phyloP scores from a whole-genome alignment of 2,888 invertebrate genomes.

The Romanomermis culicivorax region DNA sequence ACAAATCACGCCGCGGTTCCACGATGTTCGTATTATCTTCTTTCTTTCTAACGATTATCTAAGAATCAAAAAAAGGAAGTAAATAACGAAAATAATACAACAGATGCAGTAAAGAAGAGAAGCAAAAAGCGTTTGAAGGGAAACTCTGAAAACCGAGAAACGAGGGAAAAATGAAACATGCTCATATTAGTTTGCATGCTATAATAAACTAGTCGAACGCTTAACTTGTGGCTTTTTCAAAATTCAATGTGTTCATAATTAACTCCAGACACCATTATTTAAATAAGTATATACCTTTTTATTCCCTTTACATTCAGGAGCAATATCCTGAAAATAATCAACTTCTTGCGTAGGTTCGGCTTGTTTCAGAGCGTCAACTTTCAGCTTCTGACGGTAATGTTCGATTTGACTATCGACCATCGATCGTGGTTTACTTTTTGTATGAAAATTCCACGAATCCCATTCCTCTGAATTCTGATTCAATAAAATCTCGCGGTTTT shows the following conservation, averaged over 20 bases:
- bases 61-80: too few relatives aligned
- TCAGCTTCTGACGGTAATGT: background rate
- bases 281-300: too few relatives aligned
- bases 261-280: too few relatives aligned
- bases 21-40: too few relatives aligned
- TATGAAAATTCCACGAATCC: background rate
- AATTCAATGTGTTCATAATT: background rate
- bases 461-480: background rate
- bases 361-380: background rate
- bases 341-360: background rate
- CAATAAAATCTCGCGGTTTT: too few relatives aligned
- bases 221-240: background rate
- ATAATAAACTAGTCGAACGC: too few relatives aligned
- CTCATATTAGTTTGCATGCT: too few relatives aligned
- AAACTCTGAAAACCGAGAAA: background rate
- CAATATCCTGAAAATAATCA: background rate
- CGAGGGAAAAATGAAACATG: background rate
- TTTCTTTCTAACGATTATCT: too few relatives aligned
- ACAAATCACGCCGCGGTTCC: background rate
- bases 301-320: background rate
- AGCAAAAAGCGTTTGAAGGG: too few relatives aligned
- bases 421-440: background rate
- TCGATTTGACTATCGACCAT: background rate
- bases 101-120: too few relatives aligned
- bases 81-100: too few relatives aligned